phyloP scores from a whole-genome alignment of 2,888 invertebrate species.

The Stomorhina lunata region DNA sequence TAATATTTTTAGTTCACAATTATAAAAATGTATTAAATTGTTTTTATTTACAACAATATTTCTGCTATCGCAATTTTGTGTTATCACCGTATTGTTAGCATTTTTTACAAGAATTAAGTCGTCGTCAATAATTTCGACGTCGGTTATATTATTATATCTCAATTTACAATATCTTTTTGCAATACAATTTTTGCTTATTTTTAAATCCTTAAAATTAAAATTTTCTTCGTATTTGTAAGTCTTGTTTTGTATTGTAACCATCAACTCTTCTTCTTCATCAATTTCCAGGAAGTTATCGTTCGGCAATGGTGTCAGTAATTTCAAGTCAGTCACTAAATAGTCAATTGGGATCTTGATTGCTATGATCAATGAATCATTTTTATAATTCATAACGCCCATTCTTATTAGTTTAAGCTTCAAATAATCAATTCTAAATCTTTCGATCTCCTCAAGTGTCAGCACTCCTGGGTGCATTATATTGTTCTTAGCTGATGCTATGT shows the following conservation, averaged over 20 bases:
- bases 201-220: background rate
- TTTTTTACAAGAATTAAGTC: slow-evolving; percentile 34
- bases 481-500: slow-evolving; percentile 23
- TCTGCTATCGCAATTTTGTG: slow-evolving; percentile 13
- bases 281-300: background rate
- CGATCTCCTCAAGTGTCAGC: slow-evolving; percentile 17
- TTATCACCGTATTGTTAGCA: background rate
- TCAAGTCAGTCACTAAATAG: background rate
- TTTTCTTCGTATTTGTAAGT: background rate
- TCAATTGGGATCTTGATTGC: slow-evolving; percentile 29
- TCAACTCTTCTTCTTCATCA: background rate
- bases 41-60: slow-evolving; percentile 9
- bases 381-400: slow-evolving; percentile 26
- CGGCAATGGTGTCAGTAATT: background rate
- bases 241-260: background rate
- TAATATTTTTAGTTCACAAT: background rate
- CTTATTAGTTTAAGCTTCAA: slow-evolving; percentile 30
- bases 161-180: background rate
- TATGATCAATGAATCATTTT: slow-evolving; percentile 16
- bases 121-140: slow-evolving; percentile 13
- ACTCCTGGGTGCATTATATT: slow-evolving; percentile 27
- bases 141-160: background rate
- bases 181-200: background rate
- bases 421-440: slow-evolving; percentile 31
- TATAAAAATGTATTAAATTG: slow-evolving; percentile 18